These are phyloP conservation scores for Tiphia femorata DNA, from an alignment of 2,888 invertebrate genomes.

Conservation along the genomic window DNA sequence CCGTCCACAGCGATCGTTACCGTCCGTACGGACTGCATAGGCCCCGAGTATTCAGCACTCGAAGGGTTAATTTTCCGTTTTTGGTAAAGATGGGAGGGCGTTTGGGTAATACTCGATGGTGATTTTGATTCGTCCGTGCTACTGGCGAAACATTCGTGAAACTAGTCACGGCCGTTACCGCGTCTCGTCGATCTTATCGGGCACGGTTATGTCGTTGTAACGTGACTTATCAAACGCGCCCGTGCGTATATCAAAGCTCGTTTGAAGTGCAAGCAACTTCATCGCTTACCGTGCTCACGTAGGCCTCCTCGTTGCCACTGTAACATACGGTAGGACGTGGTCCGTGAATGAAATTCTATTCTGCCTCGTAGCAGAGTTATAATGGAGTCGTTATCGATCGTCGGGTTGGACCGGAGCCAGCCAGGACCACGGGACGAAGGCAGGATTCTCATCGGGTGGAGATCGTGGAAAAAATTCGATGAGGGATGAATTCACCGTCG, in stretches of 20 bases:
- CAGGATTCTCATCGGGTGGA: not conserved
- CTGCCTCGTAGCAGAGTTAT: slow-evolving; percentile 6
- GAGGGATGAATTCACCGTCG: no score
- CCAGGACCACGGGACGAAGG: slow-evolving; percentile 4
- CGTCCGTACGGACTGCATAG: no score
- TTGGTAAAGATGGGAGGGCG: no score
- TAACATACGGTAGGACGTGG: slow-evolving; percentile 28
- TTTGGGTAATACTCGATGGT: no score
- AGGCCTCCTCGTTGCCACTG: slow-evolving; percentile 28
- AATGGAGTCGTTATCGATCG: slow-evolving; percentile 26
- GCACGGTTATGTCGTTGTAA: not conserved
- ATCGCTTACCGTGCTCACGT: slow-evolving; percentile 29
- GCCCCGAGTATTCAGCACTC: no score
- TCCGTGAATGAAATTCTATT: slow-evolving; percentile 33
- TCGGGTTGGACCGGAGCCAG: slow-evolving; percentile 21
- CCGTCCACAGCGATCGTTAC: no score
- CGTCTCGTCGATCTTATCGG: no score
- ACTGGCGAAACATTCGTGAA: no score
- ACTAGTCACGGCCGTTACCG: no score
- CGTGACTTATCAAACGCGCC: not conserved
- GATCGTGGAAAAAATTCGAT: not conserved
- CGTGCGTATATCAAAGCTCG: slow-evolving; percentile 15
- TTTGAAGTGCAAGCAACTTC: slow-evolving; percentile 18
- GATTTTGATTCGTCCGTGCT: no score
- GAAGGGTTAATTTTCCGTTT: no score